Base-by-base conservation (phyloP, 2,888 invertebrate species). In the Atherix ibis region DNA sequence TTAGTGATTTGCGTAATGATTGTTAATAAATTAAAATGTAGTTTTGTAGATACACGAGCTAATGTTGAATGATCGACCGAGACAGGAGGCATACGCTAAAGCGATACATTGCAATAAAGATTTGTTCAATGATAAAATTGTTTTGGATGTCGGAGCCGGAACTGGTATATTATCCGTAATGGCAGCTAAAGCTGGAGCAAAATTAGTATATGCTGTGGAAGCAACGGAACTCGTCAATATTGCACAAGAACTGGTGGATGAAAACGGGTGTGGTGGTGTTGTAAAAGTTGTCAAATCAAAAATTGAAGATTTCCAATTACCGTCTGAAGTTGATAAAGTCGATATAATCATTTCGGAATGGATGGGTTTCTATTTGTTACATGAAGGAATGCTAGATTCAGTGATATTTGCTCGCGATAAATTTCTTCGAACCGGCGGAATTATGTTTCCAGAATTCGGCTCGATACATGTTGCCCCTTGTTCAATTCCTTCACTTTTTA, bases 311-410 rank as follows among this genome's bases (percentile, higher is more conserved):
- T 66, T 88, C 3, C 52, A 58, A 2, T 56, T 83, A 32, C 76
- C 80, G 1, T 45, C 41, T 3, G 62, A 56, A 42, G 51, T 71
- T 32, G 66, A 68, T 6, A 75, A 79, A 58, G 82, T 87, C 2
- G 92, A 94, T 58, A 71, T 88, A 8, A 84, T 95, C 42, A 73
- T 95, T 4, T 92, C 92, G 0, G 94, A 95, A 63, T 95, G 94
- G 94, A 95, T 95, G 94, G 94, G 94, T 0, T 92, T 94, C 58
- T 92, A 89, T 61, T 65, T 95, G 19, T 62, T 95, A 12, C 94
- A 92, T 52, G 94, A 95, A 61, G 89, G 85, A 5, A 95, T 95
- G 95, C 56, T 95, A 34, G 84, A 91, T 54, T 87, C 91, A 0
- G 81, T 95, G 3, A 61, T 94, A 9, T 63, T 63, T 46, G 89